Base-by-base conservation (phyloP, 2,113 vertebrate species). In the Alligator mississippiensis region DNA sequence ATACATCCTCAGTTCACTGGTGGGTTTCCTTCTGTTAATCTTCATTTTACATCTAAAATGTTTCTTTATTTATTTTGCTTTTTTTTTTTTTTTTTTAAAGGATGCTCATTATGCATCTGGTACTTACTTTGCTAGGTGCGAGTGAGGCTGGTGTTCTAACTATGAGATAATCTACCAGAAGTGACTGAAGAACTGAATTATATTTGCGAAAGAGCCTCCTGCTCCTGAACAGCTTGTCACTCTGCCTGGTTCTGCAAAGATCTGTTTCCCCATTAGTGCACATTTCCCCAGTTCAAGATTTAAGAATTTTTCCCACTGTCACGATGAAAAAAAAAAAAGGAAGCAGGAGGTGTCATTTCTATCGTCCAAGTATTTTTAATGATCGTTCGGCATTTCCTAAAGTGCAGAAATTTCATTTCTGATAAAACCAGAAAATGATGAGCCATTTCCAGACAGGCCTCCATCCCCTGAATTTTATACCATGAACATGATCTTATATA, bases 1-100 rank as follows among this genome's bases (percentile, higher is more conserved):
- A 19, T 94, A 77, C 82, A 27, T 70, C 60, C 91, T 5, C 78
- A 93, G 93, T 93, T 92, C 90, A 28, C 78, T 79, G 82, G 60
- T 94, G 94, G 77, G 89, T 96, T 87, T 94, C 70, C 76, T 90
- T 77, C 87, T 90, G 92, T 93, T 96, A 88, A 90, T 94, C 92
- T 87, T 63, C 83, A 84, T 72, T 87, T 96, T 28, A 2, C 58
- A 82, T 70, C 57, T 4, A 9, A 78, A 47, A 68, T 81, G 7
- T 63, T 80, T 68, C 55, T 92, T 91, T 81, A 24, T 47, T 47
- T 47, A 47, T 47, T 47, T 47, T 28, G 47, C 70, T 58, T 92
- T 91, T 81, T 24, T 30, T 25, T 58, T 92, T 91, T 81, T 24
- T 30, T 25, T 76, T 77, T n/a, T 57, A 63, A 25, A 21, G 6